Percentiles rank a stretch among this genome's conserved stretches.
Conservation (phyloP, 2,797 vertebrate species). For the Anas flavirostris region DNA sequence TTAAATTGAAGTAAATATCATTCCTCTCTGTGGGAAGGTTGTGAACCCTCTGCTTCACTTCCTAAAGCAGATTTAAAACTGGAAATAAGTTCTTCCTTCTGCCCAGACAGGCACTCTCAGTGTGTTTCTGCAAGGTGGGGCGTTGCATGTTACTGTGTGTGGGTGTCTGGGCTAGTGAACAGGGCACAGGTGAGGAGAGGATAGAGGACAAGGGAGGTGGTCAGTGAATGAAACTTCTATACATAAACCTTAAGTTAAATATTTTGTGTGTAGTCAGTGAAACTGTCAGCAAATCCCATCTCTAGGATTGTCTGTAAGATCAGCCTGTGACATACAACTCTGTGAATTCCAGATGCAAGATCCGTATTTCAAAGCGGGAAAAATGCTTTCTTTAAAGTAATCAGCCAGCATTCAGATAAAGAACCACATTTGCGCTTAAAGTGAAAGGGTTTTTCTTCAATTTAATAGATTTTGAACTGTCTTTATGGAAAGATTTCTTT, state of each 20-base stretch:
- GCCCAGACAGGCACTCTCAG: background rate
- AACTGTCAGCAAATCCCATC: background rate
- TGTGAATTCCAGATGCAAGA: background rate
- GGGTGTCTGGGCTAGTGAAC: too few relatives aligned
- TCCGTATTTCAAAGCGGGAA: background rate
- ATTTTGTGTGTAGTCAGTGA: background rate
- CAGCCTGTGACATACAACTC: accelerated
- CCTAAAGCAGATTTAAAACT: background rate
- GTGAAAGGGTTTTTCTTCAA: background rate
- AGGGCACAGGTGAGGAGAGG: background rate
- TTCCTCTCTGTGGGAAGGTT: background rate
- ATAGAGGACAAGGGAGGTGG: background rate
- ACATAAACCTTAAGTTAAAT: background rate
- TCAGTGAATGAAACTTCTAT: background rate
- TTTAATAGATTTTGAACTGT: background rate
- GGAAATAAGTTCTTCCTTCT: background rate
- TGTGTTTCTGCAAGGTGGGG: background rate
- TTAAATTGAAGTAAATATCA: background rate
- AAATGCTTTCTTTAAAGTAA: background rate
- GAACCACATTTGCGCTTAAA: background rate
- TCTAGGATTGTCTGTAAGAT: background rate
- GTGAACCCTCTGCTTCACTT: background rate
- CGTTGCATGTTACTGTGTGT: background rate
- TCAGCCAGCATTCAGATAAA: background rate
- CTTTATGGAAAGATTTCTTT: background rate